Evolutionary conservation across 2,113 vertebrate species (phyloP).

Genomic region (Opisthocomus hoazin): DNA sequence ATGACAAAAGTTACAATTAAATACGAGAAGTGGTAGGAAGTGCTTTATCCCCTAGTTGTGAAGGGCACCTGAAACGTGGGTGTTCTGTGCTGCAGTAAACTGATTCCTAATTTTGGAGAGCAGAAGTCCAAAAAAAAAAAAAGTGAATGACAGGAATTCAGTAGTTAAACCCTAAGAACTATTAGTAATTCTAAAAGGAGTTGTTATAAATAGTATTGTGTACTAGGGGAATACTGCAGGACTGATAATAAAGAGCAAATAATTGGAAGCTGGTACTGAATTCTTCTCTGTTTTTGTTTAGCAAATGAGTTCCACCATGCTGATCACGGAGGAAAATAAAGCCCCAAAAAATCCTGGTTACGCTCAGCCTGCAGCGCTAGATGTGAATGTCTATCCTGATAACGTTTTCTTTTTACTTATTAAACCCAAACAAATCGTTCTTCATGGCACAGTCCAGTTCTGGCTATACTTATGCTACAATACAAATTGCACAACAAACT

Average conservation of each 20-base stretch:
- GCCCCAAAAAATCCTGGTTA: not conserved
- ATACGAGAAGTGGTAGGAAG: not conserved
- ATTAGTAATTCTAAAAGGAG: not conserved
- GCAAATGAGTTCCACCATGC: slow-evolving; percentile 7
- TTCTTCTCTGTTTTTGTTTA: not conserved
- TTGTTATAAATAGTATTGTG: not conserved
- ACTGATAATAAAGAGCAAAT: not conserved
- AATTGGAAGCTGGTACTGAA: not conserved
- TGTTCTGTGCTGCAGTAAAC: not conserved
- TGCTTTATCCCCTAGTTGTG: not conserved
- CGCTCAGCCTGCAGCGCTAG: slow-evolving; percentile 15
- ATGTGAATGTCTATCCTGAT: slow-evolving; percentile 20
- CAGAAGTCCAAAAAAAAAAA: not conserved
- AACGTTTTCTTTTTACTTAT: not conserved
- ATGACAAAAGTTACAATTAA: not conserved
- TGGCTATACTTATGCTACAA: not conserved
- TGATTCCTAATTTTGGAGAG: not conserved
- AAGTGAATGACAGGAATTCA: not conserved
- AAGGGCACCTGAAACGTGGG: not conserved
- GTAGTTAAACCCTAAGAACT: not conserved
- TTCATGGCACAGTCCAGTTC: not conserved
- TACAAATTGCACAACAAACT: not conserved
- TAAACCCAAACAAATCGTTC: not conserved
- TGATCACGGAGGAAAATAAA: slow-evolving; percentile 11
- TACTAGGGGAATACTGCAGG: not conserved